A percentile compares a stretch with the other conserved stretches of the same genome.
Evolutionary conservation across 2,797 vertebrate genomes (phyloP).

Genomic region (Esox lucius): DNA sequence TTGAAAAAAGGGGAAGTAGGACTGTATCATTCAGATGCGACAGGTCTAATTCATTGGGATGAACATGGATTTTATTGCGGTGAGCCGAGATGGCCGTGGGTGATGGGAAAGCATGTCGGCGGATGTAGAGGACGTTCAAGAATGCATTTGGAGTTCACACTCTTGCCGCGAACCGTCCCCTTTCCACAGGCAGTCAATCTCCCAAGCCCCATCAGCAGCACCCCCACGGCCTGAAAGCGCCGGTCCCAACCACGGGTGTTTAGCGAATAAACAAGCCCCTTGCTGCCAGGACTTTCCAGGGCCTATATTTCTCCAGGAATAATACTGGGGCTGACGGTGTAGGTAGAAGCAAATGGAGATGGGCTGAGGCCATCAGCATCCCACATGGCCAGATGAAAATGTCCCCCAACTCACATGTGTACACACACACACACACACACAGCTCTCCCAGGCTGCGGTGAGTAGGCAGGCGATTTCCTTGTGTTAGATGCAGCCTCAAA

Average conservation of each 20-base stretch:
- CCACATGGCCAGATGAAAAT: conserved; percentile 52
- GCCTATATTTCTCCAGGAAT: conserved; percentile 59
- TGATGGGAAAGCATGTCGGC: conserved; percentile 38
- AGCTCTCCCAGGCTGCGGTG: not conserved
- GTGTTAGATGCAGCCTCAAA: conserved; percentile 32
- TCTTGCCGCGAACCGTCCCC: conserved; percentile 38
- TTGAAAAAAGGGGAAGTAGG: conserved; percentile 60
- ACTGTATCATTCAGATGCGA: conserved; percentile 47
- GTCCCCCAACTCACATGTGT: conserved; percentile 28
- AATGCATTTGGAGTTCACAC: conserved; percentile 51
- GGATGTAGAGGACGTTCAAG: conserved; percentile 36
- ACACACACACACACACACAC: conserved; percentile 35
- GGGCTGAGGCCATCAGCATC: conserved; percentile 44
- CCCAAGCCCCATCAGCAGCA: conserved; percentile 35
- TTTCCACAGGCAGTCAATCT: conserved; percentile 64
- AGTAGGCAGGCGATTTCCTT: conserved; percentile 42
- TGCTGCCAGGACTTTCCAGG: conserved; percentile 55
- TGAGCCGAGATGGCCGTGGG: conserved; percentile 46
- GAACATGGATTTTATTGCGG: conserved; percentile 47
- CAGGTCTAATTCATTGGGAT: conserved; percentile 60
- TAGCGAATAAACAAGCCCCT: conserved; percentile 71
- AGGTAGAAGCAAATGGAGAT: conserved; percentile 56
- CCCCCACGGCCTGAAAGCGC: conserved; percentile 38
- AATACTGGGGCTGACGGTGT: conserved; percentile 48
- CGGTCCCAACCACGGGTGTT: conserved; percentile 65